phyloP scores from a whole-genome alignment of 1,140 invertebrate species.

The Bombus pyrosoma region DNA sequence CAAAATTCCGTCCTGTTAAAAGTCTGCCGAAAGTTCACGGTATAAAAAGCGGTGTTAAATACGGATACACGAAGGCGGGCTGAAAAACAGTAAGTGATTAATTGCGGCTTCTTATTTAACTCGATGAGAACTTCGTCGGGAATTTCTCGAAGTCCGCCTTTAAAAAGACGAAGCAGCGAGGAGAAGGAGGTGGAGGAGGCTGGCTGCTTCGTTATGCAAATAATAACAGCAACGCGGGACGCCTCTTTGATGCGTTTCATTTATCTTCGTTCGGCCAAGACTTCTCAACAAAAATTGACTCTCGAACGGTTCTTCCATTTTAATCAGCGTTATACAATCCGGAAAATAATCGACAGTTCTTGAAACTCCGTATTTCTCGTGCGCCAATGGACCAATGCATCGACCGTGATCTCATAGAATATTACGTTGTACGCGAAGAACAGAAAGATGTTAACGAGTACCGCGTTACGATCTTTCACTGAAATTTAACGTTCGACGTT shows the following conservation, averaged over 20 bases:
- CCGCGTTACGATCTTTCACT: slow-evolving; percentile 7
- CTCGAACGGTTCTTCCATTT: slow-evolving; percentile 12
- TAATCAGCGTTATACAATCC: not conserved
- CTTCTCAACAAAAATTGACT: slow-evolving; percentile 39
- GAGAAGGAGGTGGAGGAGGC: not conserved
- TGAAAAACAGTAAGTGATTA: slow-evolving; percentile 70
- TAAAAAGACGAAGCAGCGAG: not conserved
- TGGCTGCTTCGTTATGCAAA: slow-evolving; percentile 50
- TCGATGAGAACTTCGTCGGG: slow-evolving; percentile 55
- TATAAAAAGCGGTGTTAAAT: slow-evolving; percentile 66
- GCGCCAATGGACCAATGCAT: too few relatives aligned
- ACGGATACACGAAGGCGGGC: slow-evolving; percentile 52
- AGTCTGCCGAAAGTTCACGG: slow-evolving; percentile 65
- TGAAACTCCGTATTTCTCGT: not conserved
- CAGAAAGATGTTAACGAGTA: not conserved
- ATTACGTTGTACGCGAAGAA: not conserved
- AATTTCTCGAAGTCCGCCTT: slow-evolving; percentile 52
- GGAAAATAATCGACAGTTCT: not conserved
- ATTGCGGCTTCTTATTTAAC: slow-evolving; percentile 67
- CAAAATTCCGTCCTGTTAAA: slow-evolving; percentile 70
- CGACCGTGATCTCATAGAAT: not conserved
- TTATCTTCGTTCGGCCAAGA: slow-evolving; percentile 30
- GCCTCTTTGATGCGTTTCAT: slow-evolving; percentile 50
- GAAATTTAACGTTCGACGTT: slow-evolving; percentile 3
- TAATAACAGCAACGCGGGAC: slow-evolving; percentile 55